Evolutionary conservation across 1,140 invertebrate genomes (phyloP).

Genomic region (Druon quercuslanigerum): DNA sequence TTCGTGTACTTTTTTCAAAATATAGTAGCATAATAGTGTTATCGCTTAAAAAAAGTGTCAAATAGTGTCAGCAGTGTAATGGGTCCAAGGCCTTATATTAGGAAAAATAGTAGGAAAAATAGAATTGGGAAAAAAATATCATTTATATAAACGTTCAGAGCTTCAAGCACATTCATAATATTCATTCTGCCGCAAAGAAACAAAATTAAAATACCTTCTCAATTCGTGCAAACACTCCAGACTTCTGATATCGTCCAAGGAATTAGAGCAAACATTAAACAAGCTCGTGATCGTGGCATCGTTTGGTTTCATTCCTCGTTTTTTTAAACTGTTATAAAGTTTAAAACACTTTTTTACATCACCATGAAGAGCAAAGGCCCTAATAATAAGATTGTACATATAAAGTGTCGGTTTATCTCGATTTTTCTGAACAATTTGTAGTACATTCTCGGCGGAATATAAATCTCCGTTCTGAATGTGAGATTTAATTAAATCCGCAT

Average conservation of each 20-base stretch:
- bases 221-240: slow-evolving; percentile 74
- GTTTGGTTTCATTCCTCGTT: slow-evolving; percentile 80
- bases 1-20: no score
- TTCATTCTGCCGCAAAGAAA: no score
- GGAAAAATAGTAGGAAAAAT: no score
- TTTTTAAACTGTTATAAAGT: slow-evolving; percentile 89
- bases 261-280: slow-evolving; percentile 92
- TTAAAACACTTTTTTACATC: slow-evolving; percentile 90
- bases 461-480: slow-evolving; percentile 79
- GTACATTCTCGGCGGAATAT: slow-evolving; percentile 84
- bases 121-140: no score
- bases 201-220: slow-evolving; percentile 77
- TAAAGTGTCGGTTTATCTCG: slow-evolving; percentile 85
- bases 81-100: no score
- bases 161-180: no score
- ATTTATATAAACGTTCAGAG: no score
- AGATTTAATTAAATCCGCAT: slow-evolving; percentile 82
- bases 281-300: slow-evolving; percentile 87
- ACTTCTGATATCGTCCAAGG: slow-evolving; percentile 82
- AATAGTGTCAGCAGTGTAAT: no score
- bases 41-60: no score
- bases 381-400: slow-evolving; percentile 88
- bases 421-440: slow-evolving; percentile 87
- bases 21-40: no score
- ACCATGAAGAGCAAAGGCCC: slow-evolving; percentile 86